These are phyloP conservation scores for Pogonus chalceus DNA, from an alignment of 1,140 invertebrate genomes.

Conservation along the genomic window DNA sequence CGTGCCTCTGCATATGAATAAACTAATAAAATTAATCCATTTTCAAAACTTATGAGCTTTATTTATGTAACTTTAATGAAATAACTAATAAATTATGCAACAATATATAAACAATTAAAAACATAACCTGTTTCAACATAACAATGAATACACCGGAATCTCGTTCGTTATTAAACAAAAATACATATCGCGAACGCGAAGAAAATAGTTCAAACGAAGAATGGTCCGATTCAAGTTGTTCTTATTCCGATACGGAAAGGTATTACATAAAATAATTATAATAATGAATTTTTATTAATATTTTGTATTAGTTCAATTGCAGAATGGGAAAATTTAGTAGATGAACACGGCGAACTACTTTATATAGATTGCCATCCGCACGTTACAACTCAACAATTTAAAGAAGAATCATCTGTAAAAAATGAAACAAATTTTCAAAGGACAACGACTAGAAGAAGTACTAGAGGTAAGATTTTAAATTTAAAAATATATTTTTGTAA, in stretches of 20 bases:
- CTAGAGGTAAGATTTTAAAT: constrained; percentile 21
- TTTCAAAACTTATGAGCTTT: too few species aligned
- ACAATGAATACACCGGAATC: background rate
- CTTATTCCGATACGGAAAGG: constrained; percentile 27
- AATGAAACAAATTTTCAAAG: constrained; percentile 20
- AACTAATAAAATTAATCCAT: too few species aligned
- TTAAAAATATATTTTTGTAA: too few species aligned
- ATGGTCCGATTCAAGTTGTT: constrained; percentile 23
- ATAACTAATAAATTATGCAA: too few species aligned
- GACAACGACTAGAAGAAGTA: constrained; percentile 27
- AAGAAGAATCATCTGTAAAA: constrained; percentile 14
- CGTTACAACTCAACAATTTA: constrained; percentile 22
- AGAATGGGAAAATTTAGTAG: constrained; percentile 33
- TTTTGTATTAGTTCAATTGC: constrained; percentile 28
- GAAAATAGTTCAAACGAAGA: constrained; percentile 17
- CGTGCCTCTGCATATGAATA: too few species aligned
- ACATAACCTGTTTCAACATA: too few species aligned
- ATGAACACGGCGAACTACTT: constrained; percentile 30
- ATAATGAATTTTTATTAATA: background rate
- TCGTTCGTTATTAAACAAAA: background rate
- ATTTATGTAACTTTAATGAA: too few species aligned
- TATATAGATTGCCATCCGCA: constrained; percentile 34
- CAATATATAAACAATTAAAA: too few species aligned
- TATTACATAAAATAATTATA: constrained; percentile 11
- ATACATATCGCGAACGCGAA: background rate